These are phyloP conservation scores for Caenorhabditis elegans DNA, from an alignment of 1,140 invertebrate genomes.

Conservation along the genomic window DNA sequence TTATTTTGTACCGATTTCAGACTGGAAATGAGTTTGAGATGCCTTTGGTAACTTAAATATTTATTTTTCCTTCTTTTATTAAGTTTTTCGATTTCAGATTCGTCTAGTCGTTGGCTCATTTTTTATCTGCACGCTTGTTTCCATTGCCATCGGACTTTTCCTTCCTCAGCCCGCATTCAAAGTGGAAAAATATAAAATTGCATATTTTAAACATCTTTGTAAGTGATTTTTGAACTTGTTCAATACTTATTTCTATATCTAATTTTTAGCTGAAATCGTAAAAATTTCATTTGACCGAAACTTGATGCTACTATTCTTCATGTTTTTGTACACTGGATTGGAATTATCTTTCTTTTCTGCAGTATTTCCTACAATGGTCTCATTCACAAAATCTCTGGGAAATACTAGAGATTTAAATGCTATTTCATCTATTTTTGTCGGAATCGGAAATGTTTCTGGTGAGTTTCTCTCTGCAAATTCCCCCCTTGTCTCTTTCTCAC, in stretches of 20 bases:
- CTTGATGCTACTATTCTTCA: not conserved
- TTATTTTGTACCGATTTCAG: not conserved
- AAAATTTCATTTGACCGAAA: not conserved
- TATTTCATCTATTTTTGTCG: not conserved
- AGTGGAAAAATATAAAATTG: not conserved
- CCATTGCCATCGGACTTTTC: not conserved
- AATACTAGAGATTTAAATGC: slow-evolving; percentile 1
- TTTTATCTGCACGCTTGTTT: not conserved
- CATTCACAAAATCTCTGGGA: not conserved
- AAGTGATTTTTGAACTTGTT: not conserved
- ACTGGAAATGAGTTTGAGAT: not conserved
- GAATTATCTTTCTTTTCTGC: not conserved
- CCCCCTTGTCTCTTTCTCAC: not conserved
- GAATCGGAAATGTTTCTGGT: slow-evolving; percentile 8
- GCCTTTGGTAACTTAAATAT: not conserved
- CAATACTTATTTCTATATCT: not conserved
- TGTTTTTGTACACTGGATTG: slow-evolving; percentile 9
- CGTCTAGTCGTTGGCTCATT: not conserved
- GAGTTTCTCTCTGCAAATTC: not conserved
- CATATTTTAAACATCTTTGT: not conserved
- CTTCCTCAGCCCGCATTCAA: not conserved
- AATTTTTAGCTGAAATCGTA: not conserved
- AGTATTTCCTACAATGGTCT: not conserved
- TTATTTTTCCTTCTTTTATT: too few species aligned
- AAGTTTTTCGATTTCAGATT: too few species aligned